phyloP scores from a whole-genome alignment of 1,140 invertebrate genomes.

The Orussus abietinus region DNA sequence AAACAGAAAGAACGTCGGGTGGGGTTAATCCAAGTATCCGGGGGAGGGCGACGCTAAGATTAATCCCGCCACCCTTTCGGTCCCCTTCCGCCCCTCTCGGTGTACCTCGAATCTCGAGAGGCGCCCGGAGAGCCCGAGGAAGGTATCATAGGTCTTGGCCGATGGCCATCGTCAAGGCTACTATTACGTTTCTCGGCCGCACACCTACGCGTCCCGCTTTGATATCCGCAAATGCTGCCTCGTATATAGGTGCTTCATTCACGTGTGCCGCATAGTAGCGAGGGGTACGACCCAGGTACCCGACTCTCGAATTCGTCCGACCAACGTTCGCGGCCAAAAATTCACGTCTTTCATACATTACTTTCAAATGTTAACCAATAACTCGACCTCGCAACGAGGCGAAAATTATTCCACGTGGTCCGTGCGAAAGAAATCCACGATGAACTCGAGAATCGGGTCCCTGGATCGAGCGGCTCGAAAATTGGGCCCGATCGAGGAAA shows the following conservation, averaged over 20 bases:
- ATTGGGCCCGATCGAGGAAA: too few species aligned
- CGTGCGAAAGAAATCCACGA: too few species aligned
- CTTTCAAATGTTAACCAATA: too few species aligned
- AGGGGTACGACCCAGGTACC: constrained; percentile 34
- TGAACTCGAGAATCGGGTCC: too few species aligned
- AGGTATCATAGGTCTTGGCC: constrained; percentile 33
- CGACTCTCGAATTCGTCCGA: too few species aligned
- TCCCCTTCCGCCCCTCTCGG: too few species aligned
- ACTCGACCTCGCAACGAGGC: too few species aligned
- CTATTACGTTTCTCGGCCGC: constrained; percentile 44
- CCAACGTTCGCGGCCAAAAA: too few species aligned
- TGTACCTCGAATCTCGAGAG: constrained; percentile 7
- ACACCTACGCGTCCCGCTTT: constrained; percentile 42
- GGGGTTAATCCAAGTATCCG: background rate
- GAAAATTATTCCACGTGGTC: too few species aligned
- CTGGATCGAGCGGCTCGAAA: too few species aligned
- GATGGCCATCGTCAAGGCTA: constrained; percentile 43
- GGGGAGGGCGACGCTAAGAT: background rate
- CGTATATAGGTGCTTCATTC: constrained; percentile 41
- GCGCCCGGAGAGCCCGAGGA: constrained; percentile 8
- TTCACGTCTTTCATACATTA: too few species aligned
- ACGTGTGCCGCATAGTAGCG: constrained; percentile 24
- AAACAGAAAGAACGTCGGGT: constrained; percentile 33
- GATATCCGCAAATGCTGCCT: constrained; percentile 40
- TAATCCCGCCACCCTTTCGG: too few species aligned